Conservation (phyloP, 1,140 invertebrate genomes). For the Drosophila sproati region DNA sequence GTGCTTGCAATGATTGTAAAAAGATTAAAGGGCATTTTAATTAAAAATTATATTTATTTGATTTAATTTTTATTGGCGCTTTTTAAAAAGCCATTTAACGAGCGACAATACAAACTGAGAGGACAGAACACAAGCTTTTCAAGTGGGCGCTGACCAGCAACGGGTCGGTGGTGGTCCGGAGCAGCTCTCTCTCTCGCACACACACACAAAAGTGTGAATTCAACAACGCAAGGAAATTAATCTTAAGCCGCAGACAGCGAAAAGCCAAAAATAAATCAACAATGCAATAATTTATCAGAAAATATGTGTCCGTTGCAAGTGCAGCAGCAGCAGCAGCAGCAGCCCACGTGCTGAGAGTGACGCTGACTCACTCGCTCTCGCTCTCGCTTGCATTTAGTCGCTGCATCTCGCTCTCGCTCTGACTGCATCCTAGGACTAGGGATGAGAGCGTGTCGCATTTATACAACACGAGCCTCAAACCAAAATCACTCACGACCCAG, state of each 20-base stretch:
- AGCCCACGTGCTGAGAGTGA: slow-evolving; percentile 8
- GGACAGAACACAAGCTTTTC: background rate
- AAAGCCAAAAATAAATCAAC: slow-evolving; percentile 83
- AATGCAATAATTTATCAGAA: slow-evolving; percentile 84
- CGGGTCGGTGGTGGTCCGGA: no score
- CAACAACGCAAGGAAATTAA: slow-evolving; percentile 83
- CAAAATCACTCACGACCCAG: no score
- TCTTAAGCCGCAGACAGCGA: slow-evolving; percentile 83
- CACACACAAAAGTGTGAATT: slow-evolving; percentile 72
- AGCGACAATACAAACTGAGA: slow-evolving; percentile 30
- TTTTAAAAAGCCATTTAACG: slow-evolving; percentile 80
- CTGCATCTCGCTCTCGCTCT: background rate
- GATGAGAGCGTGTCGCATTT: background rate
- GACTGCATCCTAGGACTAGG: background rate
- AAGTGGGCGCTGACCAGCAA: slow-evolving; percentile 1
- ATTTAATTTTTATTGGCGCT: slow-evolving; percentile 82
- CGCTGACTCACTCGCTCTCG: slow-evolving; percentile 15
- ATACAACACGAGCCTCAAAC: background rate
- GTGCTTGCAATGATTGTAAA: slow-evolving; percentile 74
- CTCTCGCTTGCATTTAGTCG: background rate
- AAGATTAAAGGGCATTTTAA: slow-evolving; percentile 81
- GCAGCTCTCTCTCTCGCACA: background rate
- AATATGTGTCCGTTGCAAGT: slow-evolving; percentile 80
- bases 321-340: slow-evolving; percentile 25
- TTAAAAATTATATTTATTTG: slow-evolving; percentile 83